Conservation (phyloP, 2,113 vertebrate species). For the Platichthys flesus region DNA sequence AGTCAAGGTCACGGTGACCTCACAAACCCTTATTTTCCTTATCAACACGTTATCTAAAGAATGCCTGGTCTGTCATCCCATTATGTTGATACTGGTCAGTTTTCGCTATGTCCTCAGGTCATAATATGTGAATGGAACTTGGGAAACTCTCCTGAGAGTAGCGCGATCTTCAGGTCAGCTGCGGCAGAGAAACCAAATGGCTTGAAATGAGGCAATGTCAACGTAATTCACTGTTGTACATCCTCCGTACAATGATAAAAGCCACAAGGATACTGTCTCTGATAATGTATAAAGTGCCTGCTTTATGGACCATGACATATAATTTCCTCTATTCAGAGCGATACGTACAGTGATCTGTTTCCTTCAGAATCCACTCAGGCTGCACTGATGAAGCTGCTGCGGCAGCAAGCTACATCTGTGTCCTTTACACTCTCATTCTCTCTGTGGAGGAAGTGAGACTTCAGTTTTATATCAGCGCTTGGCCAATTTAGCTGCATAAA, state of each 20-base stretch:
- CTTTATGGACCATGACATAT: conserved; percentile 75
- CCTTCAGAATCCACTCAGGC: conserved; percentile 67
- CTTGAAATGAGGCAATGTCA: conserved; percentile 48
- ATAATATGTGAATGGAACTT: conserved; percentile 31
- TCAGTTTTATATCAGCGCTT: conserved; percentile 34
- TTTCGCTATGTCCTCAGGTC: conserved; percentile 24
- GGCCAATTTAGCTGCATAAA: conserved; percentile 40
- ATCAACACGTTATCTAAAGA: too few relatives aligned
- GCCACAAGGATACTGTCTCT: conserved; percentile 60
- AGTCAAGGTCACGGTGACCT: too few relatives aligned
- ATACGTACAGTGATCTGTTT: conserved; percentile 52
- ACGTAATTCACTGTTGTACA: conserved; percentile 48
- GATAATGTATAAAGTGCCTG: conserved; percentile 59
- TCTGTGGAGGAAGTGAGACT: conserved; percentile 44
- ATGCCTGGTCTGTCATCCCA: not conserved
- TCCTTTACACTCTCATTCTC: conserved; percentile 42
- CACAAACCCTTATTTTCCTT: too few relatives aligned
- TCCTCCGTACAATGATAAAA: conserved; percentile 51
- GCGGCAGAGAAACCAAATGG: conserved; percentile 30
- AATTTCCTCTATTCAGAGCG: conserved; percentile 63
- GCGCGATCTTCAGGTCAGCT: conserved; percentile 29
- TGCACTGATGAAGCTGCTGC: conserved; percentile 67
- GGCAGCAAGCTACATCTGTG: conserved; percentile 37
- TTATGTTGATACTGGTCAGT: conserved; percentile 18
- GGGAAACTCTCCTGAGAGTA: conserved; percentile 30